These are phyloP conservation scores for Calidris pugnax DNA, from an alignment of 2,113 vertebrate genomes.

Conservation along the genomic window DNA sequence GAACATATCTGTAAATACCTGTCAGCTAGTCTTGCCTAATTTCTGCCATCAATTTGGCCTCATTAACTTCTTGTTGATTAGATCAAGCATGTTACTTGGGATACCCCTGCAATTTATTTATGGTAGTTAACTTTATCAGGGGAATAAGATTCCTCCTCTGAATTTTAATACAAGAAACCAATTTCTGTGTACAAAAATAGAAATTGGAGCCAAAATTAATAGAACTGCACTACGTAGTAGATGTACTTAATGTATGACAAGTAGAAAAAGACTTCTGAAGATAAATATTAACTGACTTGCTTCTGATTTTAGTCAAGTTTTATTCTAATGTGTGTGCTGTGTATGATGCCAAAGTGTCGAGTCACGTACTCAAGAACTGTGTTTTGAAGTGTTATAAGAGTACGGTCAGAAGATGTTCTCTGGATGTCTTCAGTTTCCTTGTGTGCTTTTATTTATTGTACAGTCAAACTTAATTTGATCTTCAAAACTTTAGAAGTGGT, in stretches of 20 bases:
- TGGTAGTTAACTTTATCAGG: neutral
- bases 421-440: neutral
- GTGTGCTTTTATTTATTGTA: neutral
- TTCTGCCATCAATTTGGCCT: conserved; percentile 16
- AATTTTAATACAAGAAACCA: neutral
- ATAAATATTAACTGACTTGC: neutral
- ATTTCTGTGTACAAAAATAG: neutral
- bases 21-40: neutral
- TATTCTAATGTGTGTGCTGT: neutral
- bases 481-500: neutral
- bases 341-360: neutral
- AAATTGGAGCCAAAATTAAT: neutral
- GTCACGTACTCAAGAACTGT: neutral
- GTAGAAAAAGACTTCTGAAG: neutral
- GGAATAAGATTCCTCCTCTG: neutral
- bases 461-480: neutral
- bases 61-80: conserved; percentile 41
- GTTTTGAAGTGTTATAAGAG: neutral
- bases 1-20: conserved; percentile 11
- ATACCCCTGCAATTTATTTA: conserved; percentile 11
- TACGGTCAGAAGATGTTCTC: neutral
- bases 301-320: neutral
- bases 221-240: neutral
- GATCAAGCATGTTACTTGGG: conserved; percentile 20
- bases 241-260: neutral